Evolutionary conservation across 2,797 vertebrate species (phyloP).

Genomic region (Gila robusta): DNA sequence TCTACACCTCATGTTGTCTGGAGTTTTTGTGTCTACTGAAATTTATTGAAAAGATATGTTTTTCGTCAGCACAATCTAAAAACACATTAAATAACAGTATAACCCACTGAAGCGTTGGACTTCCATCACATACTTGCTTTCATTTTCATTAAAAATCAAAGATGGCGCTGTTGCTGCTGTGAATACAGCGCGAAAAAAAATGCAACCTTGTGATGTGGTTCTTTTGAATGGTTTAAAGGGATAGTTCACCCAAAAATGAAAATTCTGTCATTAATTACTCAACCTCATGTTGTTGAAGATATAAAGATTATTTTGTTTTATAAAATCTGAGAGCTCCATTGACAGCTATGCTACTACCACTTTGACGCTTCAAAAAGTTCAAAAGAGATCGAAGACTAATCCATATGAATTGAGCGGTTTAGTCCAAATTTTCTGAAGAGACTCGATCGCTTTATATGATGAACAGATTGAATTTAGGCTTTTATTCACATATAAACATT

Average conservation of each 20-base stretch:
- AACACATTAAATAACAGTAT: neutral
- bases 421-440: too few species aligned
- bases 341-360: too few species aligned
- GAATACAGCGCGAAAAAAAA: neutral
- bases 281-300: too few species aligned
- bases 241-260: neutral
- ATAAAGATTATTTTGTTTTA: too few species aligned
- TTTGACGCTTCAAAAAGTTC: too few species aligned
- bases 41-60: neutral
- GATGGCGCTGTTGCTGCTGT: neutral
- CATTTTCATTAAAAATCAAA: too few species aligned
- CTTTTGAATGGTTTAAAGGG: neutral
- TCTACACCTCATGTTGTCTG: neutral
- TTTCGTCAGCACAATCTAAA: neutral
- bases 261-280: neutral
- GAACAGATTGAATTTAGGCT: too few species aligned
- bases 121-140: too few species aligned
- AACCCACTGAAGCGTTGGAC: neutral
- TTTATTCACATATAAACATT: too few species aligned
- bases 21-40: neutral
- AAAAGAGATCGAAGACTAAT: too few species aligned
- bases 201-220: neutral
- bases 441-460: fast-evolving
- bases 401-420: too few species aligned
- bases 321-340: too few species aligned